These are phyloP conservation scores for Cataglyphis rosenhaueri DNA, from an alignment of 2,888 invertebrate genomes.

Conservation along the genomic window DNA sequence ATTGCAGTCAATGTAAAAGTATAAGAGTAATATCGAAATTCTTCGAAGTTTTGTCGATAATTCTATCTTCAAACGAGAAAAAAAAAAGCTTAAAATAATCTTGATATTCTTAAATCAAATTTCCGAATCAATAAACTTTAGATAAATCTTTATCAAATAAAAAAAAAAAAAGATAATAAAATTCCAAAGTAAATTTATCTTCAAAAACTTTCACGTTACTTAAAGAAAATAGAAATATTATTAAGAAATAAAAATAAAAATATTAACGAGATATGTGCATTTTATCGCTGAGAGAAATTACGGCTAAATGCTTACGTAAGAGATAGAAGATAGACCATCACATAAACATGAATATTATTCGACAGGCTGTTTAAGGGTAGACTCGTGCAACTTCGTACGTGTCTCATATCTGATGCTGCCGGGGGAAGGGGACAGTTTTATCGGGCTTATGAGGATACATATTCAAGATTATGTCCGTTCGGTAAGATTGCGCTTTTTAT, in stretches of 20 bases:
- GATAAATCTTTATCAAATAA: background rate
- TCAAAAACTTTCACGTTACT: background rate
- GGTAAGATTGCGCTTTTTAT: constrained; percentile 48
- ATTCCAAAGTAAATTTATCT: background rate
- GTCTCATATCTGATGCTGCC: constrained; percentile 25
- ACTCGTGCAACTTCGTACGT: background rate
- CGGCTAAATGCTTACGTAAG: background rate
- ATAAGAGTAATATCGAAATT: background rate
- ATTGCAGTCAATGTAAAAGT: background rate
- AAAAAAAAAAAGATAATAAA: background rate
- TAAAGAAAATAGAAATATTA: too few relatives aligned
- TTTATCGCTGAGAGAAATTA: background rate
- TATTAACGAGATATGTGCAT: background rate
- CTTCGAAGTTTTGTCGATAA: constrained; percentile 17
- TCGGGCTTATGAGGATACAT: constrained; percentile 34
- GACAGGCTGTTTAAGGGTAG: background rate
- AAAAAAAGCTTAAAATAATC: background rate
- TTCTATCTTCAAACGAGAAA: constrained; percentile 5
- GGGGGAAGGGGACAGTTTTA: constrained; percentile 11
- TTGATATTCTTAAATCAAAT: background rate
- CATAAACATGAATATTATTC: background rate
- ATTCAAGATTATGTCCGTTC: constrained; percentile 38
- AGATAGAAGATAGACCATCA: background rate
- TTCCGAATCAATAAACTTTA: background rate
- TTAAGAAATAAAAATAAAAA: background rate